Evolutionary conservation across 2,113 vertebrate species (phyloP), one percentile per base, ranked within the genome.

Genomic region (Scytalopus superciliaris): DNA sequence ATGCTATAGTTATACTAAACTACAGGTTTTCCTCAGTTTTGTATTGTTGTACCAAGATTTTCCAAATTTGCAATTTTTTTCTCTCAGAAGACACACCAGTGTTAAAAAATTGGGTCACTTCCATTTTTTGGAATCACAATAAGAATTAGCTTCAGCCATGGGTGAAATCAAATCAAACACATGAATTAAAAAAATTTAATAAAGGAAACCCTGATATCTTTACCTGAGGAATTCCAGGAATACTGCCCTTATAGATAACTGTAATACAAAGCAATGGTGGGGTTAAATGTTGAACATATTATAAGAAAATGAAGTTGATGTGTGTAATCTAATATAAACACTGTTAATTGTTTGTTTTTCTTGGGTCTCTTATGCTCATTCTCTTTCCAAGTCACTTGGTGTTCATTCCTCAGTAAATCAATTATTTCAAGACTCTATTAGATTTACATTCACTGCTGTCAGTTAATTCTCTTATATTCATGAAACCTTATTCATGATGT

Each of bases 271-370:
- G 60, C 87, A 60, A 76, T 10, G 5, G 4, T 25, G 12, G 13
- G 16, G 23, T 37, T 86, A 86, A 90, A 84, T 59, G 23, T 47
- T 81, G 68, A 94, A 50, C 19, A 25, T 47, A 70, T 49, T 73
- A 66, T 28, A 60, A 39, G 45, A 88, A 79, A 77, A 77, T 45
- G 4, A 93, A 68, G 15, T 22, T 73, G 31, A 68, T 62, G 17
- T 83, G 40, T 92, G 27, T 59, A 86, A 95, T 66, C 66, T 80
- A 92, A 86, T 79, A 80, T 42, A 94, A 95, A 80, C 30, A 9
- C 40, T 73, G 62, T 67, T 93, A 73, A 80, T 92, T 96, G 88
- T 69, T 90, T 87, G 52, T 31, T 86, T 94, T 88, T 88, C 72
- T 95, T 90, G 10, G 33, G 84, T 84, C 37, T 86, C 25, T 80